phyloP scores from a whole-genome alignment of 1,140 invertebrate genomes.

The Caerostris extrusa region DNA sequence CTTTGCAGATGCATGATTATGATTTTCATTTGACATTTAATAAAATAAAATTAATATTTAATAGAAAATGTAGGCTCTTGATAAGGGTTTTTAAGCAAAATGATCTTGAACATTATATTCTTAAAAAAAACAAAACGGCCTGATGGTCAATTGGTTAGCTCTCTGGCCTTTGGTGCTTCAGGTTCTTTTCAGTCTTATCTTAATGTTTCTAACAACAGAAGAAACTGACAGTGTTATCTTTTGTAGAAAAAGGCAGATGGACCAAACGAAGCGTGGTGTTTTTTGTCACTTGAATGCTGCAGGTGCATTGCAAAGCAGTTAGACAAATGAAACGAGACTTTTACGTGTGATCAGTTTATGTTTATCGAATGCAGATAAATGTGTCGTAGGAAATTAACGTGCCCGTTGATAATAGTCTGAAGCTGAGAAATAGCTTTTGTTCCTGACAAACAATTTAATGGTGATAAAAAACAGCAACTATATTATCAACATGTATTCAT shows the following conservation, averaged over 20 bases:
- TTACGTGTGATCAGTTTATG: neutral
- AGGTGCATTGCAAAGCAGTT: constrained; percentile 29
- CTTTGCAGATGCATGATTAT: no score
- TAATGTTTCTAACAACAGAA: constrained; percentile 20
- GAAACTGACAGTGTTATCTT: constrained; percentile 40
- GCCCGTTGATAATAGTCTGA: neutral
- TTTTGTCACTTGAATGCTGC: neutral
- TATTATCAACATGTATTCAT: no score
- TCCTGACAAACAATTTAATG: neutral
- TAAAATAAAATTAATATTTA: no score
- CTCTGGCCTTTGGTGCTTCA: no score
- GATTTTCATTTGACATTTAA: no score
- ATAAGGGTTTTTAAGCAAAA: no score
- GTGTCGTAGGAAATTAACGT: neutral
- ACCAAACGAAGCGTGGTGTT: neutral
- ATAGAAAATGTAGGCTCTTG: no score
- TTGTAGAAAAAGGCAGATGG: neutral
- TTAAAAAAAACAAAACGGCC: no score
- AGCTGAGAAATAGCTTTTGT: neutral
- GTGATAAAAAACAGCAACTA: no score
- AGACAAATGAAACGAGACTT: constrained; percentile 47
- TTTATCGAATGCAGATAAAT: no score
- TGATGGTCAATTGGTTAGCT: no score
- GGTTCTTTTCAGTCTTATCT: constrained; percentile 29
- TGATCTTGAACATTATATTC: no score